Evolutionary conservation across 2,797 vertebrate genomes (phyloP).

Genomic region (Phrynocephalus forsythii): DNA sequence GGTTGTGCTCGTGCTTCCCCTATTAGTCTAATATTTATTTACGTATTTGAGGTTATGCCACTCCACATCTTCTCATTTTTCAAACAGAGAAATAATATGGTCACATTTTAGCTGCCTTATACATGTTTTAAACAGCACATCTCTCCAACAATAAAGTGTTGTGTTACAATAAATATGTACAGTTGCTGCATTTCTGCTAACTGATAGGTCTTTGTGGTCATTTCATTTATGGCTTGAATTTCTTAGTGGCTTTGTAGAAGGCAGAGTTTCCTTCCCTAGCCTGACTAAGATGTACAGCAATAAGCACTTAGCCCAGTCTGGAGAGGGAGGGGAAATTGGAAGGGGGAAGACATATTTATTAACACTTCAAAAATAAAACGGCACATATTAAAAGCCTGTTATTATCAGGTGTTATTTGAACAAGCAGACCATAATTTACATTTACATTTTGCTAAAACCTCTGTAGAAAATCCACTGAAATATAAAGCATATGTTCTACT

Average conservation of each 20-base stretch:
- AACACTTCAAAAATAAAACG: constrained; percentile 53
- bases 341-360: constrained; percentile 38
- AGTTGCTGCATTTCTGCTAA: constrained; percentile 79
- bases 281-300: constrained; percentile 71
- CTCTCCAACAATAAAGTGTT: constrained; percentile 77
- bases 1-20: constrained; percentile 68
- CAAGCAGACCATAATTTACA: constrained; percentile 18
- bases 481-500: not conserved
- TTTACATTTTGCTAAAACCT: constrained; percentile 2
- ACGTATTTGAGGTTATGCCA: constrained; percentile 69
- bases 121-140: constrained; percentile 68
- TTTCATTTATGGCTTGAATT: constrained; percentile 80
- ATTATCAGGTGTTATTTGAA: constrained; percentile 29
- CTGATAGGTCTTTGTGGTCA: constrained; percentile 82
- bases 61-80: constrained; percentile 74
- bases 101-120: constrained; percentile 70
- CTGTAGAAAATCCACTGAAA: not conserved
- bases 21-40: constrained; percentile 69
- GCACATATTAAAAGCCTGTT: constrained; percentile 30
- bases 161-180: constrained; percentile 79
- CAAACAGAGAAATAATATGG: constrained; percentile 73
- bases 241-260: constrained; percentile 77
- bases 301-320: constrained; percentile 61
- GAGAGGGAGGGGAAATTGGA: constrained; percentile 34
- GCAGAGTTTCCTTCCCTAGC: constrained; percentile 63